These are phyloP conservation scores for Pantherophis vulpinus DNA, from an alignment of 2,797 vertebrate species.

Conservation along the genomic window DNA sequence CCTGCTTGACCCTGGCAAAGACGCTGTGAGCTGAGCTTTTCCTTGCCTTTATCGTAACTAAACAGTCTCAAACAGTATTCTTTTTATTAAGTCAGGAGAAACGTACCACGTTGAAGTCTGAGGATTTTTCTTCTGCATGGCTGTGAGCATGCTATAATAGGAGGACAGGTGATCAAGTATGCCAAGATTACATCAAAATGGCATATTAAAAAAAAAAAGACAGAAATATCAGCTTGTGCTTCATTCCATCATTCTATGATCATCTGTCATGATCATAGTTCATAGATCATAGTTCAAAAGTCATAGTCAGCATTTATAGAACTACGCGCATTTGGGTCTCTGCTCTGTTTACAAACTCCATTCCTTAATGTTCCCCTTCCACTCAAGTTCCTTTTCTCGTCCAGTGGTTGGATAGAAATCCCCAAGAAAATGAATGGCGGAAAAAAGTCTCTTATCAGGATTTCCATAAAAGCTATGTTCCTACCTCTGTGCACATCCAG, in stretches of 20 bases:
- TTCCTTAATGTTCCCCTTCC: background rate
- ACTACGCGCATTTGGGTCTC: background rate
- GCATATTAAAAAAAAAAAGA: background rate
- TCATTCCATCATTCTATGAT: background rate
- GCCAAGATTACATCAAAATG: background rate
- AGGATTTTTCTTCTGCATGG: background rate
- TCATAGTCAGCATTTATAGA: background rate
- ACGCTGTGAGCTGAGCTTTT: background rate
- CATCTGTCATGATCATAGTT: background rate
- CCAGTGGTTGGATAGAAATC: background rate
- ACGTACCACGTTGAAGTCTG: background rate
- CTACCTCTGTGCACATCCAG: background rate
- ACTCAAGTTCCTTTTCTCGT: background rate
- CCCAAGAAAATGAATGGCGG: background rate
- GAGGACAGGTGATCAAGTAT: background rate
- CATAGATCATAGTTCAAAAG: background rate
- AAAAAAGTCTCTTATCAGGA: background rate
- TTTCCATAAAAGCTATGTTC: background rate
- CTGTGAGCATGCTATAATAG: background rate
- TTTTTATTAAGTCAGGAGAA: background rate
- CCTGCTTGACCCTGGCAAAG: background rate
- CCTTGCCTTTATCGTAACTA: background rate
- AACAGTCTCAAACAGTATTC: background rate
- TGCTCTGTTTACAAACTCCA: background rate
- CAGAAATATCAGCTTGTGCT: background rate